phyloP scores from a whole-genome alignment of 2,797 vertebrate species.

The Fratercula arctica region DNA sequence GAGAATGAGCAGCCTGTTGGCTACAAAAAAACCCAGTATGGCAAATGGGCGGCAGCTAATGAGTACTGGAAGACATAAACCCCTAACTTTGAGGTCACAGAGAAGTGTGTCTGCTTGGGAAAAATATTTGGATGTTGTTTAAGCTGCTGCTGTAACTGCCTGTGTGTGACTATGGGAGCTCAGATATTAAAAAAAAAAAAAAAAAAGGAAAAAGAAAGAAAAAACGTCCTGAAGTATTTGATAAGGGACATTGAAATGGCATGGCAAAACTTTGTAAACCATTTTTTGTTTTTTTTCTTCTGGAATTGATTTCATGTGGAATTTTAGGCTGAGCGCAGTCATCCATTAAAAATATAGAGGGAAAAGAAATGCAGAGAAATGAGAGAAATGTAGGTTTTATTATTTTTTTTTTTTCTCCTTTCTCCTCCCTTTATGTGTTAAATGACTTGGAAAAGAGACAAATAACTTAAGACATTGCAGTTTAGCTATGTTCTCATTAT shows the following conservation, averaged over 20 bases:
- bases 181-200: too few relatives aligned
- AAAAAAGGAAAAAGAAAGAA: too few relatives aligned
- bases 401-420: rapidly evolving
- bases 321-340: not conserved
- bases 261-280: not conserved
- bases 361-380: not conserved
- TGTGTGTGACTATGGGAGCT: not conserved
- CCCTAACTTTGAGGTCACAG: too few relatives aligned
- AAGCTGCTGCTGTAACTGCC: not conserved
- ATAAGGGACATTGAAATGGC: not conserved
- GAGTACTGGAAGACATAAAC: not conserved
- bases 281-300: not conserved
- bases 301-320: not conserved
- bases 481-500: not conserved
- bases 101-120: not conserved
- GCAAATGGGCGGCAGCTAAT: not conserved
- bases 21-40: not conserved
- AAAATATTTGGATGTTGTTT: not conserved
- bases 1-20: too few relatives aligned
- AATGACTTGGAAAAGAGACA: not conserved
- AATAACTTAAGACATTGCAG: not conserved
- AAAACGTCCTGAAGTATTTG: not conserved
- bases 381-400: not conserved
- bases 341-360: not conserved
- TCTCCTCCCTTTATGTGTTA: not conserved